These are phyloP conservation scores for Elymnias hypermnestra DNA, from an alignment of 1,140 invertebrate genomes.

Conservation along the genomic window DNA sequence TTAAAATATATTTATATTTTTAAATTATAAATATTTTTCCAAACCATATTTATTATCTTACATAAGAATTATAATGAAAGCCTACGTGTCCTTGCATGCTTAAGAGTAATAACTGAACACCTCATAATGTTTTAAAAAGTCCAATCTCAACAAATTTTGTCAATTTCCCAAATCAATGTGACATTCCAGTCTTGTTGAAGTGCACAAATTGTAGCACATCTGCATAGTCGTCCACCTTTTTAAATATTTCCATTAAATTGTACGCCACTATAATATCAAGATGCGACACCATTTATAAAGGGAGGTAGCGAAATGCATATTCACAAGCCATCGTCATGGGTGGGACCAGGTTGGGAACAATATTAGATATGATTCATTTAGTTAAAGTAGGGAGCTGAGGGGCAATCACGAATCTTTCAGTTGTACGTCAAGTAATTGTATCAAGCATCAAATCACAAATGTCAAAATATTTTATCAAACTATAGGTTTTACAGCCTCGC, in stretches of 20 bases:
- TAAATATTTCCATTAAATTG: slow-evolving; percentile 1
- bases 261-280: slow-evolving; percentile 7
- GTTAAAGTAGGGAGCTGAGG: slow-evolving; percentile 54
- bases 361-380: slow-evolving; percentile 71
- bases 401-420: too few species aligned
- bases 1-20: too few species aligned
- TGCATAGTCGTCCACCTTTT: slow-evolving; percentile 25
- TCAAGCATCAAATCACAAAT: too few species aligned
- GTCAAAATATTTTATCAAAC: too few species aligned
- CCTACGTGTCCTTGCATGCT: too few species aligned
- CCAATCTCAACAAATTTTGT: slow-evolving; percentile 22
- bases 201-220: slow-evolving; percentile 47
- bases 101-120: too few species aligned
- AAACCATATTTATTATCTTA: too few species aligned
- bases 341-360: slow-evolving; percentile 73
- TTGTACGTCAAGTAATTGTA: too few species aligned
- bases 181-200: slow-evolving; percentile 74
- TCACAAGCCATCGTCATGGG: slow-evolving; percentile 70
- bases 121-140: not conserved
- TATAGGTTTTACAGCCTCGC: too few species aligned
- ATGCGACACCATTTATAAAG: slow-evolving; percentile 1
- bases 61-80: too few species aligned
- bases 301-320: slow-evolving; percentile 40
- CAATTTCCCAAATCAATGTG: slow-evolving; percentile 62
- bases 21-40: too few species aligned